A percentile compares a stretch with the other conserved stretches of the same genome.
These are phyloP conservation scores for Xylota sylvarum DNA, from an alignment of 2,888 invertebrate genomes.

Conservation along the genomic window DNA sequence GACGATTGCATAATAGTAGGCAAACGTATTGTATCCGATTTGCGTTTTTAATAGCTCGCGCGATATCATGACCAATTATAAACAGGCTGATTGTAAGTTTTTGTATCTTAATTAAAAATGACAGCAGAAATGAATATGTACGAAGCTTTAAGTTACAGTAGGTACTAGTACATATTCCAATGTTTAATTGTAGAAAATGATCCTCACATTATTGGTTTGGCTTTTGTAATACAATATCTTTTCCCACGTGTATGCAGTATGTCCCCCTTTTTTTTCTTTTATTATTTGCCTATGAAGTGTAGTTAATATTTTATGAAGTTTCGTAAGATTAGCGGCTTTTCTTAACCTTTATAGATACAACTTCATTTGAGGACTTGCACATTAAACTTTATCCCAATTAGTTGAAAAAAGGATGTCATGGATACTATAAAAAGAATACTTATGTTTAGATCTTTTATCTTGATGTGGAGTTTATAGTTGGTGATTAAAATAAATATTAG, in stretches of 20 bases:
- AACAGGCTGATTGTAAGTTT: constrained; percentile 46
- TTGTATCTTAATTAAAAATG: constrained; percentile 74
- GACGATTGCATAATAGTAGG: constrained; percentile 50
- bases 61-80: constrained; percentile 69
- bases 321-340: not conserved
- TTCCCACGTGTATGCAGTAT: not conserved
- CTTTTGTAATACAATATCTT: not conserved
- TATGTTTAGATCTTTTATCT: constrained; percentile 2
- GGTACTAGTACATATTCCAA: not conserved
- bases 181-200: constrained; percentile 30
- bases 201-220: constrained; percentile 14
- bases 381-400: constrained; percentile 28
- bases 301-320: constrained; percentile 35
- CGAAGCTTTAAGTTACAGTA: constrained; percentile 11
- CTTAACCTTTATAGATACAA: not conserved
- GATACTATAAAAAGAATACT: constrained; percentile 14
- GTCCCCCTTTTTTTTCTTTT: not conserved
- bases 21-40: constrained; percentile 63
- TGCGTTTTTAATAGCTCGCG: constrained; percentile 52
- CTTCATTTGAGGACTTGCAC: constrained; percentile 24
- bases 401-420: constrained; percentile 47
- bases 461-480: not conserved
- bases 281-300: constrained; percentile 5
- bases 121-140: constrained; percentile 63
- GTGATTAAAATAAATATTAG: constrained; percentile 52